Evolutionary conservation across 2,113 vertebrate species (phyloP).

Genomic region (Noturus placidus): DNA sequence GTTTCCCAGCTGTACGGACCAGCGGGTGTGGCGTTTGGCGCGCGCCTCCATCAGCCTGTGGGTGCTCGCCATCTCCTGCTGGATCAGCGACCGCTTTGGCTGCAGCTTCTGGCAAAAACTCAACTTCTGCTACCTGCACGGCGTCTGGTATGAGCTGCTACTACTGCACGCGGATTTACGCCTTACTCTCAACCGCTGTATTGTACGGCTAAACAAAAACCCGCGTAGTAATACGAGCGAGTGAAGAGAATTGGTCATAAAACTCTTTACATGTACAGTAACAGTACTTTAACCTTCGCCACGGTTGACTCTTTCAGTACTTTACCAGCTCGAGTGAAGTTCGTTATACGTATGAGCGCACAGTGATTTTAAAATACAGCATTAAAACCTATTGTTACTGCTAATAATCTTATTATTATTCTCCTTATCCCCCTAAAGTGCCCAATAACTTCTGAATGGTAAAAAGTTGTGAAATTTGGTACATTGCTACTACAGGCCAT

Average conservation of each 20-base stretch:
- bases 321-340: background rate
- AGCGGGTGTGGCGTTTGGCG: slow-evolving; percentile 69
- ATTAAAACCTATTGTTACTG: background rate
- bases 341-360: background rate
- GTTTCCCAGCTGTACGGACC: slow-evolving; percentile 74
- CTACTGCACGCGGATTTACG: background rate
- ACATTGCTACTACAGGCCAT: too few species aligned
- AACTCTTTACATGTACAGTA: background rate
- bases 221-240: background rate
- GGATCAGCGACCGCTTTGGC: slow-evolving; percentile 85
- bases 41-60: slow-evolving; percentile 75
- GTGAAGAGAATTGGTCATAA: background rate
- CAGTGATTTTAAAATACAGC: background rate
- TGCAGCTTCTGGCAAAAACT: slow-evolving; percentile 86
- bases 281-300: background rate
- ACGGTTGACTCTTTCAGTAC: background rate
- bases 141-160: slow-evolving; percentile 81
- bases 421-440: too few species aligned
- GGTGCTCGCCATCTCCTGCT: slow-evolving; percentile 83
- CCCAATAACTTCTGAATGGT: too few species aligned
- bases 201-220: background rate
- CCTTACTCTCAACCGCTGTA: background rate
- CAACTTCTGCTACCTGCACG: slow-evolving; percentile 89
- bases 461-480: too few species aligned
- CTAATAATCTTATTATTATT: too few species aligned